Conservation (phyloP, 1,140 invertebrate genomes). For the Cydia amplana region DNA sequence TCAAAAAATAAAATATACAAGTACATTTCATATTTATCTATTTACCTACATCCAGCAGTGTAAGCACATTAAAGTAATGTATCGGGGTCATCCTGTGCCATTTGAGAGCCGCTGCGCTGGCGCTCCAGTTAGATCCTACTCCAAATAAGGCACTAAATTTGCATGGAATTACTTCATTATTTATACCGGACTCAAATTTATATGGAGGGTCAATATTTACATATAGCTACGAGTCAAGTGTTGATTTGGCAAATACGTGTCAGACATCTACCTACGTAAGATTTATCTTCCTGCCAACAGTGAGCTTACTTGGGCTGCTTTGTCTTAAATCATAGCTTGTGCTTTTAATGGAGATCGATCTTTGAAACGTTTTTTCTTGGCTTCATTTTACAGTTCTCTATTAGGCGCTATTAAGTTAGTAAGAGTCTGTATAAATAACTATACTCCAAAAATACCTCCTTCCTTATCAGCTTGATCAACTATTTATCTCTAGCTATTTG, state of each 20-base stretch:
- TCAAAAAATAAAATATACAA: no score
- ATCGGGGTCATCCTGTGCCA: conserved; percentile 10
- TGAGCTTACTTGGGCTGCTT: not conserved
- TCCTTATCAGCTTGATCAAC: no score
- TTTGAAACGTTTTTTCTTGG: not conserved
- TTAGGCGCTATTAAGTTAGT: no score
- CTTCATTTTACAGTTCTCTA: no score
- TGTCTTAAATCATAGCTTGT: not conserved
- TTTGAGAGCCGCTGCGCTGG: not conserved
- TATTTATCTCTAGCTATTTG: no score
- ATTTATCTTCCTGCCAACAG: not conserved
- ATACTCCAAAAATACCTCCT: no score
- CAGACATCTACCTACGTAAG: not conserved
- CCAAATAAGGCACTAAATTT: not conserved
- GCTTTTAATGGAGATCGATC: not conserved
- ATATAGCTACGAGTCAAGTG: conserved; percentile 2
- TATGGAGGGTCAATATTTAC: not conserved
- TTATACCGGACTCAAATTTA: conserved; percentile 12
- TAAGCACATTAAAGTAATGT: conserved; percentile 1
- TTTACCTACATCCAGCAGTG: not conserved
- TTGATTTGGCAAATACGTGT: conserved; percentile 9
- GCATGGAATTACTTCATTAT: conserved; percentile 19
- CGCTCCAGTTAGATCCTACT: conserved; percentile 13
- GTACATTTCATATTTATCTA: no score
- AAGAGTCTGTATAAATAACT: no score